These are phyloP conservation scores for Drosophila buzzatii DNA, from an alignment of 2,888 invertebrate genomes.

Conservation along the genomic window DNA sequence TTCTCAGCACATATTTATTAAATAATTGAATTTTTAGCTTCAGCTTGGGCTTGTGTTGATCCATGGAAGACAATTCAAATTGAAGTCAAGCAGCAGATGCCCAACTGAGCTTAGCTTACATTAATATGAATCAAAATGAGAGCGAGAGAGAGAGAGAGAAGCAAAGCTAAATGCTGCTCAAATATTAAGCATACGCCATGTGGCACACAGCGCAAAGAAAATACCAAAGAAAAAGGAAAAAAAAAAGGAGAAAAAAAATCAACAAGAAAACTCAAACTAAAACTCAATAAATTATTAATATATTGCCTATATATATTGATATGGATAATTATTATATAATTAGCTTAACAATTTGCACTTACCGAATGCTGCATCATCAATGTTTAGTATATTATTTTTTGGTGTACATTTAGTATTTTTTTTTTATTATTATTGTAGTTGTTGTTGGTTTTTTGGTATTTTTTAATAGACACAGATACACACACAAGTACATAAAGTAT, in stretches of 20 bases:
- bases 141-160: too few relatives aligned
- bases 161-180: too few relatives aligned
- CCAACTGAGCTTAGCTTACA: neutral
- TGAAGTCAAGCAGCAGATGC: neutral
- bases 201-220: neutral
- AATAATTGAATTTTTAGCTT: neutral
- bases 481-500: constrained; percentile 66
- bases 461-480: constrained; percentile 61
- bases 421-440: constrained; percentile 21
- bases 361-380: constrained; percentile 65
- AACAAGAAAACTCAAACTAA: neutral
- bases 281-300: neutral
- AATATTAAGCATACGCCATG: constrained; percentile 26
- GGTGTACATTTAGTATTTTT: constrained; percentile 6
- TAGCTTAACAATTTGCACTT: constrained; percentile 49
- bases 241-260: neutral
- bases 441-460: constrained; percentile 13
- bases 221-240: neutral
- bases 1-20: neutral
- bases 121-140: too few relatives aligned
- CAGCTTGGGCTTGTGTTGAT: neutral
- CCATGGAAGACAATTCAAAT: neutral
- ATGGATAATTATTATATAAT: neutral
- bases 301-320: constrained; percentile 17
- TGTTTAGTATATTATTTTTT: constrained; percentile 24